Evolutionary conservation across 2,888 invertebrate species (phyloP).

Genomic region (Ochropacha duplaris): DNA sequence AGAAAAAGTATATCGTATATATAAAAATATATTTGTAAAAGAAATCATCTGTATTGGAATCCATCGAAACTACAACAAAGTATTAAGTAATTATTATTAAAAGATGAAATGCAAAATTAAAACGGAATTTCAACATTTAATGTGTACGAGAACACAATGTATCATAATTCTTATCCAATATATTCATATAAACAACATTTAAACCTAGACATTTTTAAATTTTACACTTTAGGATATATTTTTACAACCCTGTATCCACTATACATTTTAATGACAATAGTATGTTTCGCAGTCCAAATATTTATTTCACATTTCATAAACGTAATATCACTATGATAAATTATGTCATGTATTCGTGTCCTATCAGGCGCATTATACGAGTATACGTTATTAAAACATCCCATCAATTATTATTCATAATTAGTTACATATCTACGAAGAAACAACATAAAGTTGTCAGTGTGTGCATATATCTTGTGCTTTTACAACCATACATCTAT

Average conservation of each 20-base stretch:
- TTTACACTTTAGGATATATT: slow-evolving; percentile 80
- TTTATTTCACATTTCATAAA: slow-evolving; percentile 29
- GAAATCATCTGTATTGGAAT: slow-evolving; percentile 57
- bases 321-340: background rate
- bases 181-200: slow-evolving; percentile 78
- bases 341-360: background rate
- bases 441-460: slow-evolving; percentile 20
- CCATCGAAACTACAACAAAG: slow-evolving; percentile 20
- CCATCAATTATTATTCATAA: slow-evolving; percentile 15
- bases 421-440: slow-evolving; percentile 26
- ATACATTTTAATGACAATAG: slow-evolving; percentile 73
- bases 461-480: slow-evolving; percentile 42
- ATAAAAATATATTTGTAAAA: slow-evolving; percentile 54
- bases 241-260: slow-evolving; percentile 83
- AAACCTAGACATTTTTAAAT: slow-evolving; percentile 65
- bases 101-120: slow-evolving; percentile 64
- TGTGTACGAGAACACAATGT: slow-evolving; percentile 69
- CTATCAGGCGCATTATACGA: background rate
- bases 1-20: slow-evolving; percentile 55
- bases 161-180: slow-evolving; percentile 71
- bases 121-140: slow-evolving; percentile 67
- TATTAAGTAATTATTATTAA: slow-evolving; percentile 47
- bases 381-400: background rate
- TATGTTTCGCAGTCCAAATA: slow-evolving; percentile 58
- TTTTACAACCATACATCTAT: slow-evolving; percentile 32